Conservation (phyloP, 2,113 vertebrate genomes). For the Lathamus discolor region DNA sequence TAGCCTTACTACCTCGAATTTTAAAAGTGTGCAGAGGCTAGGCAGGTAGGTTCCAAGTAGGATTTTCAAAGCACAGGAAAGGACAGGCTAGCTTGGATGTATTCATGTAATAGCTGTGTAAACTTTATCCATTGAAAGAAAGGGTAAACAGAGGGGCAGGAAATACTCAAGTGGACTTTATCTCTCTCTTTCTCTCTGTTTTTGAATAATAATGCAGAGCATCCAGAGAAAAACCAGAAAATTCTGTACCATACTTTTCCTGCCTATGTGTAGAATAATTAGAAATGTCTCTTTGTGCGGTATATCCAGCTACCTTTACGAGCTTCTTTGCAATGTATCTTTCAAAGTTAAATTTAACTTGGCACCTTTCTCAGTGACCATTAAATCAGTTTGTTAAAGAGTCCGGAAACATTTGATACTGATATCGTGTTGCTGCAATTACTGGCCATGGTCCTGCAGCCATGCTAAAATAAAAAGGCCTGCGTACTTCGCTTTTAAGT, state of each 20-base stretch:
- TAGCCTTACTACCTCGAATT: neutral
- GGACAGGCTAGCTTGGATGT: neutral
- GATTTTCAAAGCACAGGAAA: neutral
- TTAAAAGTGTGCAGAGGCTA: neutral
- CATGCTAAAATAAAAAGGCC: slow-evolving; percentile 36
- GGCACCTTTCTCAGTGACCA: slow-evolving; percentile 14
- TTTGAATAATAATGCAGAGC: neutral
- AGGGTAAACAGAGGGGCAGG: neutral
- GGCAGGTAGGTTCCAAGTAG: neutral
- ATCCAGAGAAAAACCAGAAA: neutral
- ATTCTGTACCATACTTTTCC: neutral
- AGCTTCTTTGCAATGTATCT: neutral
- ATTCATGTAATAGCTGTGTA: neutral
- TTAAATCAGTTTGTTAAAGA: slow-evolving; percentile 30
- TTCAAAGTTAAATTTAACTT: slow-evolving; percentile 30
- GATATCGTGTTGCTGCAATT: slow-evolving; percentile 24
- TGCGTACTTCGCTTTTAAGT: slow-evolving; percentile 46
- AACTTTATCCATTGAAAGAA: neutral
- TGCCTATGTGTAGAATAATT: neutral
- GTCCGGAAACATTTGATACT: slow-evolving; percentile 32
- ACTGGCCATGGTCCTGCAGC: neutral
- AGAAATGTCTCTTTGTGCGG: neutral
- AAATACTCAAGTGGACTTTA: neutral
- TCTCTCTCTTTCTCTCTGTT: neutral
- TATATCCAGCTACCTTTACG: neutral